Evolutionary conservation across 2,113 vertebrate genomes (phyloP).

Genomic region (Perognathus longimembris): DNA sequence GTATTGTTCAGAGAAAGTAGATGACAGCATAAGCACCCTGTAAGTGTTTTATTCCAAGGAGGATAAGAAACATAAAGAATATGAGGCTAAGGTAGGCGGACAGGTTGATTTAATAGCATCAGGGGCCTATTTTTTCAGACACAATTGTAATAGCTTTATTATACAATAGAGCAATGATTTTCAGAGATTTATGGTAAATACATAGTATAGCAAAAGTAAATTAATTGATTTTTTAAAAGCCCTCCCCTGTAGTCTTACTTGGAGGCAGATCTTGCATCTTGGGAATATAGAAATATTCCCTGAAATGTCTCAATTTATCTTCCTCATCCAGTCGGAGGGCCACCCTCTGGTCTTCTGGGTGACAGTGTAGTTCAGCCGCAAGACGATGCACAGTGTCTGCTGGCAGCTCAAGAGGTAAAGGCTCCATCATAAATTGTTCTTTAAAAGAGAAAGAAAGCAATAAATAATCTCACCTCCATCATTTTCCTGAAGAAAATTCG

Average conservation of each 20-base stretch:
- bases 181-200: conserved; percentile 75
- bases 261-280: conserved; percentile 91
- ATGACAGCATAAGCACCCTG: conserved; percentile 79
- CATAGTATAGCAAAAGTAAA: conserved; percentile 43
- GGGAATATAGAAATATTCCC: conserved; percentile 90
- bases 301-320: conserved; percentile 90
- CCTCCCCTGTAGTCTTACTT: conserved; percentile 86
- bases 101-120: conserved; percentile 80
- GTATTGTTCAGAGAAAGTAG: conserved; percentile 83
- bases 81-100: conserved; percentile 72
- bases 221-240: conserved; percentile 43
- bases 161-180: conserved; percentile 68
- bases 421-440: conserved; percentile 87
- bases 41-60: conserved; percentile 74
- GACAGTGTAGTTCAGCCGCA: conserved; percentile 87
- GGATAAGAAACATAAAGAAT: conserved; percentile 71
- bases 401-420: conserved; percentile 71
- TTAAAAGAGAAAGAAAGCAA: conserved; percentile 61
- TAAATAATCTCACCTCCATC: neutral
- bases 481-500: conserved; percentile 4
- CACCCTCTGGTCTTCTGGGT: conserved; percentile 85
- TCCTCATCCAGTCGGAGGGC: conserved; percentile 90
- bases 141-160: conserved; percentile 73
- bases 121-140: conserved; percentile 71
- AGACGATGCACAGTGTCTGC: conserved; percentile 83